These are phyloP conservation scores for Onthophagus taurus DNA, from an alignment of 1,140 invertebrate species.

Conservation along the genomic window DNA sequence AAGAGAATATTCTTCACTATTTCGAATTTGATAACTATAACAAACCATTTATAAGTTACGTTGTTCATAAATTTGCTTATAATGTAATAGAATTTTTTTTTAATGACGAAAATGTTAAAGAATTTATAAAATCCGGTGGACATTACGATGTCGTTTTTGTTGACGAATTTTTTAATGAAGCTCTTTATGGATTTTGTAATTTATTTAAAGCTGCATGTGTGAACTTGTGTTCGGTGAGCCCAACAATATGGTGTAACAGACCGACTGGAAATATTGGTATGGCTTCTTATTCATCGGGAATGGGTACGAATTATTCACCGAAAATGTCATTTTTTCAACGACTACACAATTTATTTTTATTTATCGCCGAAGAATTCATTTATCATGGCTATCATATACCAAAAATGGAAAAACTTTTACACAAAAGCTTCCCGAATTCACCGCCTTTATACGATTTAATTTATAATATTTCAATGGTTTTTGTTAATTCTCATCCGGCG, in stretches of 20 bases:
- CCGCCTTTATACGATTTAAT: constrained; percentile 42
- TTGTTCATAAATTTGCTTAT: too few species aligned
- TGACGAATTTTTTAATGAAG: constrained; percentile 59
- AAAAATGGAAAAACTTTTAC: constrained; percentile 31
- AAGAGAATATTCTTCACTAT: too few species aligned
- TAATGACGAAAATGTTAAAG: constrained; percentile 18
- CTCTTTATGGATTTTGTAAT: constrained; percentile 51
- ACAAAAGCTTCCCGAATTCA: constrained; percentile 36
- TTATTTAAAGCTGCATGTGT: constrained; percentile 54
- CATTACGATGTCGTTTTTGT: constrained; percentile 56
- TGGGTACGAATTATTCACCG: constrained; percentile 25
- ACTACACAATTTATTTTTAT: constrained; percentile 30
- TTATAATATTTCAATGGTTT: constrained; percentile 41
- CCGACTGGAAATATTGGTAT: constrained; percentile 35
- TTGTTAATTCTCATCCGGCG: constrained; percentile 48
- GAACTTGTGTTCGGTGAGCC: constrained; percentile 34
- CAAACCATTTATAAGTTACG: too few species aligned
- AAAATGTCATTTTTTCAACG: constrained; percentile 41
- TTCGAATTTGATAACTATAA: too few species aligned
- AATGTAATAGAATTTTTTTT: constrained; percentile 18
- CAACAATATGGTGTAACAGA: constrained; percentile 24
- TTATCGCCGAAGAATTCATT: constrained; percentile 13
- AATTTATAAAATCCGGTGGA: constrained; percentile 23
- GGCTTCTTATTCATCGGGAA: constrained; percentile 31
- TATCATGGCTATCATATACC: constrained; percentile 23